Evolutionary conservation across 2,888 invertebrate species (phyloP), one percentile per base, ranked within the genome.

Genomic region (Drosophila kambysellisi): DNA sequence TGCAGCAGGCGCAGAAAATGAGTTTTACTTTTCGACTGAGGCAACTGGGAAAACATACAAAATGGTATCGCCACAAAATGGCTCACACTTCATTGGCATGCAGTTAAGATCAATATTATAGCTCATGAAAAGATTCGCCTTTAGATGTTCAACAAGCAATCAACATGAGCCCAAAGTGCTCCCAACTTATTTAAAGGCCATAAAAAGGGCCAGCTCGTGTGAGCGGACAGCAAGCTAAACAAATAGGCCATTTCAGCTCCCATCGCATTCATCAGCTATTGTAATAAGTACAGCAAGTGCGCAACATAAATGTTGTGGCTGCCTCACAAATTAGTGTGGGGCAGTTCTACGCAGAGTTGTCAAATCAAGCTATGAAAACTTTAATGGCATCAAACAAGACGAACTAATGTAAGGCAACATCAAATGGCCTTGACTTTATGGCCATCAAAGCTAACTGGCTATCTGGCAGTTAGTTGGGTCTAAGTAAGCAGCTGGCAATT

Each of bases 341-440:
- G 50, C 29, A 17, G 51, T 50, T 15, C 4, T 30, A n/a, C 17
- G n/a, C n/a, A 41, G 20, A 53, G 17, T 30, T 50, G 39, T 77
- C 60, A 74, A 78, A 79, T 82, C 61, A 71, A 66, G 82, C 82
- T 56, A 80, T 80, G 71, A 79, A 79, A 75, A 75, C 79, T 82
- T 75, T 67, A 79, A 79, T 80, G 76, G 64, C 68, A 70, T 69
- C 67, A 63, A 48, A 7, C 54, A 53, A 61, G 48, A 57, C 29
- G 29, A 43, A 30, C 61, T 35, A 37, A 71, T 66, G 76, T 66
- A 48, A 54, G 63, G 48, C 52, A 43, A 50, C 43, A 50, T 50
- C 48, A n/a, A 61, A 61, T 81, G 69, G 69, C 65, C 70, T 57
- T 53, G 65, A 71, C 61, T 83, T 74, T 54, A 11, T 32, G 41